Base-by-base conservation (phyloP, 2,797 vertebrate genomes). In the Protosalanx chinensis region DNA sequence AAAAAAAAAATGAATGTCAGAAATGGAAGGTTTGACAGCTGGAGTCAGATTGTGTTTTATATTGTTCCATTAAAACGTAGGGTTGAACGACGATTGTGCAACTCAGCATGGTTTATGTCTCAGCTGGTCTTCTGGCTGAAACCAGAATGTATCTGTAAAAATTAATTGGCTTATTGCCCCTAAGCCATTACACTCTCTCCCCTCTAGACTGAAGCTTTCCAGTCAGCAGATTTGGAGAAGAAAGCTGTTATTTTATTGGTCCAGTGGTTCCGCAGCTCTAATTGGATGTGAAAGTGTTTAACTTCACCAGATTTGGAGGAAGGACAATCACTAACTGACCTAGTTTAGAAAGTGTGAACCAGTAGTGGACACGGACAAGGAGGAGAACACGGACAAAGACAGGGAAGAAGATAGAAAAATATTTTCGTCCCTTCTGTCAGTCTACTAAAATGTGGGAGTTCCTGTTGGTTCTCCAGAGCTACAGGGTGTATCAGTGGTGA, bases 401-500 rank as follows among this genome's bases (percentile, higher is more conserved):
- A 12, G 30, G 29, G 10, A 53, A 57, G 49, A 56, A 2, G 18
- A 4, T 7, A 27, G 1, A 6, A 67, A 10, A 23, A 15, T 12
- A 5, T 13, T 12, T 46, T 46, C 41, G 13, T 13, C 41, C 8
- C 41, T 46, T 46, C 12, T 46, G 41, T 46, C 41, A 1, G 12
- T 8, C 12, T 46, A 46, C 41, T 46, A 8, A 56, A 29, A 57
- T 16, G 29, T 6, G 16, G 56, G 27, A 56, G 37, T n/a, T 12
- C 49, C 61, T 64, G 16, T 10, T 20, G 32, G 33, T 13, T n/a
- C 62, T 20, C 10, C 33, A 29, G 3, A 23, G 58, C 56, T 80
- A 68, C 75, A 67, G 84, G 82, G 84, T 88, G 87, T 88, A 84
- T 88, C 77, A 35, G 76, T 86, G 79, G 77, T 81, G 76, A 82